Evolutionary conservation across 2,797 vertebrate species (phyloP), one percentile per base, ranked within the genome.

Genomic region (Babyrousa celebensis): DNA sequence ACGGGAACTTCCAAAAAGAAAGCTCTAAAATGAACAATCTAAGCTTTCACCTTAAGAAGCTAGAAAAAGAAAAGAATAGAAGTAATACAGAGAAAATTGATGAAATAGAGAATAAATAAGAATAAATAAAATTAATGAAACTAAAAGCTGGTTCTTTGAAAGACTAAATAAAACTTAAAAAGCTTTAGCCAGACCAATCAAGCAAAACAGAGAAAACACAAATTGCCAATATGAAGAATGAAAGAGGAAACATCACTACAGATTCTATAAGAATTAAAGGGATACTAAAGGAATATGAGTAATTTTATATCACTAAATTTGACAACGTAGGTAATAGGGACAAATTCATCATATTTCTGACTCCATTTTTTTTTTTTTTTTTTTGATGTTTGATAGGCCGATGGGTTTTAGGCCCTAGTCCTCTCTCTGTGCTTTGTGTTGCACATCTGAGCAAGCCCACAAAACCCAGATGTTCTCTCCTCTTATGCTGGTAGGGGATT

Each of bases 121-220:
- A 90, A 82, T 71, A 60, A 58, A 58, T 60, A 90, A 71, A 70
- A 80, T 71, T 71, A 62, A 71, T 82, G 16, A 62, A 62, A 82
- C 65, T 65, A 43, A 91, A 70, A 60, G 10, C 54, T 82, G 15
- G 20, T 82, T 71, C 54, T 91, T 80, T 60, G 52, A 12, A 79
- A 70, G 63, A 27, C 14, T 71, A 67, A 91, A 62, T 48, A 71
- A 62, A 89, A 62, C 0, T 9, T 29, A 71, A 52, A 82, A 32
- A 20, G 7, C 32, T 29, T 20, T 89, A 68, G 86, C 65, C 60
- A n/a, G 20, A 32, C 15, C 67, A 82, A 36, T 48, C 72, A 93
- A 62, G 29, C 78, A 70, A 82, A 48, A 71, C 16, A 77, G 20
- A 52, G 15, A 68, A 74, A 75, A 79, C 29, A 62, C 36, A 70